Evolutionary conservation across 2,888 invertebrate species (phyloP).

Genomic region (Ormyrus labotus): DNA sequence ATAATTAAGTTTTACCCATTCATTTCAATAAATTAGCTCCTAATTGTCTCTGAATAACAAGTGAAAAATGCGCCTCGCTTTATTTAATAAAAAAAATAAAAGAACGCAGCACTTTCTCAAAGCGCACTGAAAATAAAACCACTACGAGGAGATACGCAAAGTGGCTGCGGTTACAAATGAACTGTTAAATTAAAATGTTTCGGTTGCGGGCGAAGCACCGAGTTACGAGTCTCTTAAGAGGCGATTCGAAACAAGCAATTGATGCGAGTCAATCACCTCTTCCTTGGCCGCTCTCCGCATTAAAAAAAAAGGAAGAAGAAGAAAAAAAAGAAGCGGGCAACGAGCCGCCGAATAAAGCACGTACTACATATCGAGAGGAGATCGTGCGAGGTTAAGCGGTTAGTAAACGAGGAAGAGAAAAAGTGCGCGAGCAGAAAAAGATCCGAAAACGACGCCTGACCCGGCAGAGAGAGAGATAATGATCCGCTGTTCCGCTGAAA

Average conservation of each 20-base stretch:
- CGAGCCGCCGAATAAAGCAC: slow-evolving; percentile 2
- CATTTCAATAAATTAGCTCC: slow-evolving; percentile 24
- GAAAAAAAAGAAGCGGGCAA: neutral
- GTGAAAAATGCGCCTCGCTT: neutral
- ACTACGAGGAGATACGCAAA: slow-evolving; percentile 31
- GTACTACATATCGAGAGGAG: slow-evolving; percentile 1
- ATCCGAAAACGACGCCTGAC: slow-evolving; percentile 23
- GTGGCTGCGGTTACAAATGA: slow-evolving; percentile 39
- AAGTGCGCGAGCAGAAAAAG: slow-evolving; percentile 42
- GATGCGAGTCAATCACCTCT: slow-evolving; percentile 42
- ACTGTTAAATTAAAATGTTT: slow-evolving; percentile 55
- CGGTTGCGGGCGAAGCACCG: neutral
- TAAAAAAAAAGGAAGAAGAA: neutral
- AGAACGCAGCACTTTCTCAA: too few species aligned
- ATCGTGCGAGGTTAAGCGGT: slow-evolving; percentile 43
- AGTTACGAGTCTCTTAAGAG: slow-evolving; percentile 15
- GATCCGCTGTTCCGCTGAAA: slow-evolving; percentile 72
- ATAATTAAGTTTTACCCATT: slow-evolving; percentile 18
- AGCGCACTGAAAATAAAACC: slow-evolving; percentile 9
- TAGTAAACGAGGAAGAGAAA: slow-evolving; percentile 50
- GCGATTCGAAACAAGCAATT: slow-evolving; percentile 33
- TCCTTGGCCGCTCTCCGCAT: too few species aligned
- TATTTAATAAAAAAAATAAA: too few species aligned
- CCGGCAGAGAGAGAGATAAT: slow-evolving; percentile 68
- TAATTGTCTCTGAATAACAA: slow-evolving; percentile 4